phyloP scores from a whole-genome alignment of 2,113 vertebrate species.

The Hyperopisus bebe region DNA sequence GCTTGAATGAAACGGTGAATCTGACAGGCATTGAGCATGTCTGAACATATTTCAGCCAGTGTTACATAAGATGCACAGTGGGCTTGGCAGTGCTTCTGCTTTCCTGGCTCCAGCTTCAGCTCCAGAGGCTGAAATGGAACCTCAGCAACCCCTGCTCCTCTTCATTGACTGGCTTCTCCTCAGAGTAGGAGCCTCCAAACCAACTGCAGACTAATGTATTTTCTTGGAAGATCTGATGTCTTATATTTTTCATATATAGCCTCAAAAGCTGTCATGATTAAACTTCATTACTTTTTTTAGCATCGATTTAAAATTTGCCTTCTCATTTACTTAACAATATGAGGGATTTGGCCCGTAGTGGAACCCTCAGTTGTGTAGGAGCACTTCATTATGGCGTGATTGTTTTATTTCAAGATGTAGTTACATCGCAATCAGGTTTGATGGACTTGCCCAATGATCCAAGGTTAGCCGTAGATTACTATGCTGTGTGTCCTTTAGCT shows the following conservation, averaged over 20 bases:
- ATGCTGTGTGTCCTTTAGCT: too few species aligned
- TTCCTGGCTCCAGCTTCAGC: not conserved
- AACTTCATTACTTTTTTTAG: not conserved
- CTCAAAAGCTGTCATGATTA: not conserved
- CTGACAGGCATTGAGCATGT: slow-evolving; percentile 46
- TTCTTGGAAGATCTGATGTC: not conserved
- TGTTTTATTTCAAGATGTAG: too few species aligned
- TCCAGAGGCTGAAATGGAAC: not conserved
- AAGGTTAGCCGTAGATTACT: too few species aligned
- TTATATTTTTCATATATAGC: not conserved
- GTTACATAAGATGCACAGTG: slow-evolving; percentile 40
- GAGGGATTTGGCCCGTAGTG: not conserved
- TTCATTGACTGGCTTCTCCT: not conserved
- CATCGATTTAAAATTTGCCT: not conserved
- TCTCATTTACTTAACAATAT: not conserved
- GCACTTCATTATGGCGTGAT: not conserved
- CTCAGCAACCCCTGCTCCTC: not conserved
- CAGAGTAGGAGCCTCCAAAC: not conserved
- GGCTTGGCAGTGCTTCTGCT: not conserved
- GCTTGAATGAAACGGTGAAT: not conserved
- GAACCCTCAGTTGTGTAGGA: not conserved
- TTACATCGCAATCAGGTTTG: not conserved
- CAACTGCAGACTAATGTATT: not conserved
- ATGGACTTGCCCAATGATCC: too few species aligned
- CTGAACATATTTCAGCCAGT: slow-evolving; percentile 48